Percentiles rank a stretch among this genome's conserved stretches.
These are phyloP conservation scores for Thalassophryne amazonica DNA, from an alignment of 2,797 vertebrate genomes.

Conservation along the genomic window DNA sequence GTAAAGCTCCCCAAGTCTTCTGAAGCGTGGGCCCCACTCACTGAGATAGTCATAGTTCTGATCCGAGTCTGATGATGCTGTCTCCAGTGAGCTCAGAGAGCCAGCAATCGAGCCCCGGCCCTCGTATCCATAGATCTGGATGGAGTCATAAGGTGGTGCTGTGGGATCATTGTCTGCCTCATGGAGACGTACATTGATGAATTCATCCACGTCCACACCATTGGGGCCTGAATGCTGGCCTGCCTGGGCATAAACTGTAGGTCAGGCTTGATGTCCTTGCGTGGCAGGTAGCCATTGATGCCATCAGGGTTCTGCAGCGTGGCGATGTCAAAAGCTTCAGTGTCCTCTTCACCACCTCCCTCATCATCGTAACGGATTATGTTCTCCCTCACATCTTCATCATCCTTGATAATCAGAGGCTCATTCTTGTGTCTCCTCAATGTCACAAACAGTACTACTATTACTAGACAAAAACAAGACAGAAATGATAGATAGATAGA, in stretches of 20 bases:
- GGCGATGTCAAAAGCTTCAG: slow-evolving; percentile 97
- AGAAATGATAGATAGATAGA: too few species aligned
- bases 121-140: slow-evolving; percentile 99
- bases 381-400: slow-evolving; percentile 97
- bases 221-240: slow-evolving; percentile 93
- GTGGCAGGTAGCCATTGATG: slow-evolving; percentile 94
- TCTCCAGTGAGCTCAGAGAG: slow-evolving; percentile 96
- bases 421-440: slow-evolving; percentile 95
- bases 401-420: slow-evolving; percentile 96
- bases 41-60: slow-evolving; percentile 99
- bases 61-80: slow-evolving; percentile 95
- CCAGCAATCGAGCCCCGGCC: slow-evolving; percentile 94
- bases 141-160: slow-evolving; percentile 97
- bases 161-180: slow-evolving; percentile 97
- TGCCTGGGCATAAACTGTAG: slow-evolving; percentile 95
- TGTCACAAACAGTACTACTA: slow-evolving; percentile 97
- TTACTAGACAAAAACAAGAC: slow-evolving; percentile 88
- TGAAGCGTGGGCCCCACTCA: slow-evolving; percentile 99
- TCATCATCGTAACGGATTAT: slow-evolving; percentile 98
- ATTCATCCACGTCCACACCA: slow-evolving; percentile 97
- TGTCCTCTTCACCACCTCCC: slow-evolving; percentile 97
- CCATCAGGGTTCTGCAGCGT: slow-evolving; percentile 97
- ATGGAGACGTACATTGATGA: slow-evolving; percentile 96
- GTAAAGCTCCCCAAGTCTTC: slow-evolving; percentile 99
- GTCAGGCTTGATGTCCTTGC: slow-evolving; percentile 99